These are phyloP conservation scores for Keiferia lycopersicella DNA, from an alignment of 2,888 invertebrate species.

Conservation along the genomic window DNA sequence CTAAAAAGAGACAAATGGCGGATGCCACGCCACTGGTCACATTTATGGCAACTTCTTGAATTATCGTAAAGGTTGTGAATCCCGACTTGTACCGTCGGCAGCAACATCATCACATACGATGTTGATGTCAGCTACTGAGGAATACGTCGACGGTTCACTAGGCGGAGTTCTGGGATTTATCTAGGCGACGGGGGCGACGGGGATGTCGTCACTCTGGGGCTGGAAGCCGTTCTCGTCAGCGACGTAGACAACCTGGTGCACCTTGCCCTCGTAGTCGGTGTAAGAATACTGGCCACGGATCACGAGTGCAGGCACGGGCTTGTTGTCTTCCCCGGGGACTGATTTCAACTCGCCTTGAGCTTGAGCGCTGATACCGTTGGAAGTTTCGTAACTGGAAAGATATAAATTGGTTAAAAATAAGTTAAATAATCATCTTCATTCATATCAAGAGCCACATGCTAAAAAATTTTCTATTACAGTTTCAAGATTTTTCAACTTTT, in stretches of 20 bases:
- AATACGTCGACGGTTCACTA: slow-evolving; percentile 33
- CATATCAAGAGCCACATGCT: not conserved
- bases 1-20: slow-evolving; percentile 32
- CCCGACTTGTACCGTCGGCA: slow-evolving; percentile 20
- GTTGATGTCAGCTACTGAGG: slow-evolving; percentile 24
- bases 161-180: slow-evolving; percentile 37
- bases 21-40: slow-evolving; percentile 28
- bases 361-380: slow-evolving; percentile 76
- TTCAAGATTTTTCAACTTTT: too few species aligned
- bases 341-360: slow-evolving; percentile 71
- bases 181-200: slow-evolving; percentile 65
- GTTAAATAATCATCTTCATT: not conserved
- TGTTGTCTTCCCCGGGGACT: slow-evolving; percentile 78
- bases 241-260: slow-evolving; percentile 73
- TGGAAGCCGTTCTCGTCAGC: slow-evolving; percentile 85
- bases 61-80: slow-evolving; percentile 26
- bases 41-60: slow-evolving; percentile 25
- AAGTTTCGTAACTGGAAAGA: slow-evolving; percentile 73
- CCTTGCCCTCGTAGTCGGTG: slow-evolving; percentile 77
- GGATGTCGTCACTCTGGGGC: slow-evolving; percentile 82
- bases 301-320: slow-evolving; percentile 77
- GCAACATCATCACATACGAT: slow-evolving; percentile 8
- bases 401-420: not conserved
- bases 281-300: slow-evolving; percentile 83
- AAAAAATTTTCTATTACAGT: too few species aligned